Percentiles rank a stretch among this genome's conserved stretches.
These are phyloP conservation scores for Synanthedon myopaeformis DNA, from an alignment of 2,888 invertebrate species.

Conservation along the genomic window DNA sequence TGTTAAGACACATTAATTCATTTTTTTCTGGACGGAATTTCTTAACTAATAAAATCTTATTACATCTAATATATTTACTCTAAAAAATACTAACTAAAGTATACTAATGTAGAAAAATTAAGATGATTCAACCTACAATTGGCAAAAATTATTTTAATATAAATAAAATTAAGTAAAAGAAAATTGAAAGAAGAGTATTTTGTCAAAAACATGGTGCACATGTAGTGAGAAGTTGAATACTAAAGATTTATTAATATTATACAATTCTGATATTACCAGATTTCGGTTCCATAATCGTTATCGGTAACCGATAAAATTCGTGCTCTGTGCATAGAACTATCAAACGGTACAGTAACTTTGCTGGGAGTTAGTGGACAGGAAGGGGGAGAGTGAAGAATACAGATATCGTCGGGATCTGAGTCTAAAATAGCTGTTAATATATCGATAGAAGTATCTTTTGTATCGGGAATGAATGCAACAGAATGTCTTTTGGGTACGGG, in stretches of 20 bases:
- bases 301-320: constrained; percentile 74
- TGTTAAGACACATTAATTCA: constrained; percentile 1
- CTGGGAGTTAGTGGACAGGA: constrained; percentile 61
- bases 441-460: constrained; percentile 48
- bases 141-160: too few species aligned
- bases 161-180: too few species aligned
- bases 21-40: constrained; percentile 4
- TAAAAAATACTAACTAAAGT: neutral
- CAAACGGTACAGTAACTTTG: constrained; percentile 74
- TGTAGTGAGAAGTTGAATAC: too few species aligned
- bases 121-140: too few species aligned
- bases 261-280: constrained; percentile 70
- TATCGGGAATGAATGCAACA: constrained; percentile 46
- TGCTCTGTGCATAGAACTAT: constrained; percentile 73
- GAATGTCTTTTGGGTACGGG: constrained; percentile 55
- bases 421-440: constrained; percentile 60
- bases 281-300: constrained; percentile 78
- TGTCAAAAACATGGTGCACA: too few species aligned
- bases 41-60: neutral
- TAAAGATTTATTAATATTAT: too few species aligned
- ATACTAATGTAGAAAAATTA: neutral
- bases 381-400: constrained; percentile 53
- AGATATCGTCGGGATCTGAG: constrained; percentile 56
- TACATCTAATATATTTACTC: neutral
- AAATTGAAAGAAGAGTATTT: too few species aligned